These are phyloP conservation scores for Andrena bicolor DNA, from an alignment of 2,888 invertebrate species.

Conservation along the genomic window DNA sequence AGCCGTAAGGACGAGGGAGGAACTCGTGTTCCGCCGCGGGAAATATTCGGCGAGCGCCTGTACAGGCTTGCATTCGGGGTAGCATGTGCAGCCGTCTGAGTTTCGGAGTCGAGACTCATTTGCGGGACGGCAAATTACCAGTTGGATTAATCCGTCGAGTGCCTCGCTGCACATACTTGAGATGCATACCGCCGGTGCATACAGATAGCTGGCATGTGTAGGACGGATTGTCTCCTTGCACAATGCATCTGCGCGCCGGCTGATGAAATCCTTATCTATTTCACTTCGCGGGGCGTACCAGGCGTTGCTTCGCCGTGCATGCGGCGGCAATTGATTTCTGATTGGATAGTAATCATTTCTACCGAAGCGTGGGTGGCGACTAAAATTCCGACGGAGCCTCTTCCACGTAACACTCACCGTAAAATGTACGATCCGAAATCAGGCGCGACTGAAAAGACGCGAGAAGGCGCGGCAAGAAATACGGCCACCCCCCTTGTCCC, in stretches of 20 bases:
- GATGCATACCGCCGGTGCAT: slow-evolving; percentile 53
- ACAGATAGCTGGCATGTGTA: slow-evolving; percentile 50
- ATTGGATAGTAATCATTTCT: neutral
- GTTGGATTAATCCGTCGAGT: slow-evolving; percentile 62
- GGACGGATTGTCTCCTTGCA: slow-evolving; percentile 45
- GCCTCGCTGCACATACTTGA: slow-evolving; percentile 58
- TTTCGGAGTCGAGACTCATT: slow-evolving; percentile 63
- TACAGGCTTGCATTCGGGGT: slow-evolving; percentile 23
- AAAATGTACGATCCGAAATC: slow-evolving; percentile 6
- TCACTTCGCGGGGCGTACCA: neutral
- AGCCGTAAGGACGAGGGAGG: slow-evolving; percentile 18
- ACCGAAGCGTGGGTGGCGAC: too few relatives aligned
- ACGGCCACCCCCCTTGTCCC: slow-evolving; percentile 1
- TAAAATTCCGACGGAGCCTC: neutral
- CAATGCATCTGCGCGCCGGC: slow-evolving; percentile 40
- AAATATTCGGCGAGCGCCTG: slow-evolving; percentile 10
- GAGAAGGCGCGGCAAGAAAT: slow-evolving; percentile 35
- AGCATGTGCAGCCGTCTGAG: slow-evolving; percentile 53
- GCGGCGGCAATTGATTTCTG: neutral
- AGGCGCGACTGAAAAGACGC: slow-evolving; percentile 8
- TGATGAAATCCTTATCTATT: slow-evolving; percentile 56
- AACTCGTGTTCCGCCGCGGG: slow-evolving; percentile 2
- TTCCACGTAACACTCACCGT: neutral
- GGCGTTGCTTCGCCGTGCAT: neutral
- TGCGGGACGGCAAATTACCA: slow-evolving; percentile 67